Conservation (phyloP, 2,113 vertebrate species). For the Salvator merianae region DNA sequence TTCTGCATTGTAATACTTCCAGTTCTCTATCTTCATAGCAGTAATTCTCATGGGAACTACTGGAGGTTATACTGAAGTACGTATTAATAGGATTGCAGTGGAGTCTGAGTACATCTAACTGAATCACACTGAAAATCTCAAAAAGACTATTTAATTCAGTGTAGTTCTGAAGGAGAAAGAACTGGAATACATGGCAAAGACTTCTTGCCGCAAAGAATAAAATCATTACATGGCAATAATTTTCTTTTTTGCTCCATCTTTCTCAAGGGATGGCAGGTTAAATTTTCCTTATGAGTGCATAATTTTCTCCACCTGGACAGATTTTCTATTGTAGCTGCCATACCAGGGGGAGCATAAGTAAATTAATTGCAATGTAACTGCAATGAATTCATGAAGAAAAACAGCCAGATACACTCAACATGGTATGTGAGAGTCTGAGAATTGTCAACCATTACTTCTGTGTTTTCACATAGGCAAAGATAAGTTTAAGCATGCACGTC, state of each 20-base stretch:
- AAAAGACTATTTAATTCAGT: too few species aligned
- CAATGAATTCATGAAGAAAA: conserved; percentile 2
- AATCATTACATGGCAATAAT: conserved; percentile 25
- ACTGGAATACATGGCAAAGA: background rate
- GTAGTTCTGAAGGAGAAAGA: conserved; percentile 42
- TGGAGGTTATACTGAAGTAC: background rate
- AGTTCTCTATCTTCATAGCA: background rate
- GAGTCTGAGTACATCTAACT: background rate
- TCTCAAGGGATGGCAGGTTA: conserved; percentile 35
- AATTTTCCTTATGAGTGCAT: conserved; percentile 36
- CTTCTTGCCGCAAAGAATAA: background rate
- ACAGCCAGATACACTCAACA: conserved; percentile 8
- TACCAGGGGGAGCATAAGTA: conserved; percentile 6
- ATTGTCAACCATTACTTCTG: conserved; percentile 10
- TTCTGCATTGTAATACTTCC: too few species aligned
- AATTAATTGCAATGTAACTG: conserved; percentile 47
- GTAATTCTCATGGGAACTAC: background rate
- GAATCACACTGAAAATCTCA: background rate
- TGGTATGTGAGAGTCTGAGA: background rate
- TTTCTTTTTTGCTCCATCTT: background rate
- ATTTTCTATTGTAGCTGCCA: conserved; percentile 44
- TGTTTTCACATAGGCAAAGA: conserved; percentile 19
- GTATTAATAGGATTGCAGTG: background rate
- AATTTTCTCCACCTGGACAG: conserved; percentile 50
- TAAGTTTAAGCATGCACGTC: background rate